phyloP scores from a whole-genome alignment of 92 coral and sea anemone species.

The Nematostella vectensis region DNA sequence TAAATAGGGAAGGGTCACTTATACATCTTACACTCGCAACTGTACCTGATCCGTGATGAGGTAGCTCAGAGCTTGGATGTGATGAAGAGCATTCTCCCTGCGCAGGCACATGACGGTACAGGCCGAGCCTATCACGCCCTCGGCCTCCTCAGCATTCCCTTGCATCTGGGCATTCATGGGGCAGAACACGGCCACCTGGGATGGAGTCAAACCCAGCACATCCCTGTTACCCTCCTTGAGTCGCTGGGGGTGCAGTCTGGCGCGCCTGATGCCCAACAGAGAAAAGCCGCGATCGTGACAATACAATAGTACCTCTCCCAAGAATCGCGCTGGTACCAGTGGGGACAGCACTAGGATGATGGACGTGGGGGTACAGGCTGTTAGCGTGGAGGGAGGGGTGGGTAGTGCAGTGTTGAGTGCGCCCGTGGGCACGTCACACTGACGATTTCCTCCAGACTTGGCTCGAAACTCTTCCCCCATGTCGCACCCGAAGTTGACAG shows the following conservation, averaged over 20 bases:
- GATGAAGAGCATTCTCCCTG: slow-evolving; percentile 80
- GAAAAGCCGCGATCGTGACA: slow-evolving; percentile 72
- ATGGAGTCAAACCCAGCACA: slow-evolving; percentile 67
- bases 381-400: slow-evolving; percentile 76
- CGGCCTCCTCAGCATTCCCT: slow-evolving; percentile 27
- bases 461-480: slow-evolving; percentile 12
- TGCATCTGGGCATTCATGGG: slow-evolving; percentile 19
- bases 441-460: slow-evolving; percentile 13
- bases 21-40: too few species aligned
- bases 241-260: slow-evolving; percentile 45
- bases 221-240: slow-evolving; percentile 28
- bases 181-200: slow-evolving; percentile 65
- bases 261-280: slow-evolving; percentile 61
- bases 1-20: too few species aligned
- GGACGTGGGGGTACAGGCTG: slow-evolving; percentile 52
- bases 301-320: slow-evolving; percentile 56
- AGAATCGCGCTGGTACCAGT: slow-evolving; percentile 53
- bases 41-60: slow-evolving; percentile 22
- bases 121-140: slow-evolving; percentile 8
- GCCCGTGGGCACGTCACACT: slow-evolving; percentile 39
- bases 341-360: slow-evolving; percentile 70
- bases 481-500: slow-evolving; percentile 42
- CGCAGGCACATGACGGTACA: slow-evolving; percentile 66
- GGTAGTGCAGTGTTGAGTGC: slow-evolving; percentile 46
- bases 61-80: slow-evolving; percentile 45